Evolutionary conservation across 2,888 invertebrate genomes (phyloP).

Genomic region (Linnaemya tessellans): DNA sequence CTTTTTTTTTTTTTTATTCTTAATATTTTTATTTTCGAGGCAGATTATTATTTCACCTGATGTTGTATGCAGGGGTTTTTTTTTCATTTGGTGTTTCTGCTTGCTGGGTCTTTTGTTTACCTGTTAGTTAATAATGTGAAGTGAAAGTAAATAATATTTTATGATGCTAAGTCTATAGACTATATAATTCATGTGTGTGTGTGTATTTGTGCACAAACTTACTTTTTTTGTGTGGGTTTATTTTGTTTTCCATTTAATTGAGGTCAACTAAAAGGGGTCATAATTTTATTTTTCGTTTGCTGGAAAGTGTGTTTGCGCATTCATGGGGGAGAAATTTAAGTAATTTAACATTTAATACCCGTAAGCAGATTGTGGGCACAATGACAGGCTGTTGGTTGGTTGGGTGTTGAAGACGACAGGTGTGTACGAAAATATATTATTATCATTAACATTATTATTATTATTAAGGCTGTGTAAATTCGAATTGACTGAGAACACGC

Average conservation of each 20-base stretch:
- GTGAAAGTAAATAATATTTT: conserved; percentile 61
- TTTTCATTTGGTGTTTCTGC: conserved; percentile 1
- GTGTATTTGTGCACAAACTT: neutral
- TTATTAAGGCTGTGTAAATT: neutral
- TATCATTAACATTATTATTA: conserved; percentile 7
- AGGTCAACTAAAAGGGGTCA: conserved; percentile 70
- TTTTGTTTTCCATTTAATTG: conserved; percentile 65
- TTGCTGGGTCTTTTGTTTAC: conserved; percentile 1
- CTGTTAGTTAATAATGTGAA: conserved; percentile 51
- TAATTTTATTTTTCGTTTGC: conserved; percentile 40
- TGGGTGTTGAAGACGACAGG: neutral
- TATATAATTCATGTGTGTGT: conserved; percentile 14
- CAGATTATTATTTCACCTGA: conserved; percentile 51
- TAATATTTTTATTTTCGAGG: conserved; percentile 12
- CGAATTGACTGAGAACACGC: neutral
- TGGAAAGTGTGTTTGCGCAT: neutral
- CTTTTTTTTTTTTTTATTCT: neutral
- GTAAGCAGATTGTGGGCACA: conserved; percentile 44
- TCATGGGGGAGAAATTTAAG: conserved; percentile 67
- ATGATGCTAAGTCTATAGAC: conserved; percentile 40
- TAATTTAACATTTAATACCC: conserved; percentile 66
- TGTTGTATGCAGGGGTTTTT: conserved; percentile 23
- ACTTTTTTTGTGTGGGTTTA: neutral
- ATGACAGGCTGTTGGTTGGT: neutral
- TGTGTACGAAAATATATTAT: neutral